phyloP scores from a whole-genome alignment of 2,888 invertebrate genomes.

The Ommatoiulus sabulosus region DNA sequence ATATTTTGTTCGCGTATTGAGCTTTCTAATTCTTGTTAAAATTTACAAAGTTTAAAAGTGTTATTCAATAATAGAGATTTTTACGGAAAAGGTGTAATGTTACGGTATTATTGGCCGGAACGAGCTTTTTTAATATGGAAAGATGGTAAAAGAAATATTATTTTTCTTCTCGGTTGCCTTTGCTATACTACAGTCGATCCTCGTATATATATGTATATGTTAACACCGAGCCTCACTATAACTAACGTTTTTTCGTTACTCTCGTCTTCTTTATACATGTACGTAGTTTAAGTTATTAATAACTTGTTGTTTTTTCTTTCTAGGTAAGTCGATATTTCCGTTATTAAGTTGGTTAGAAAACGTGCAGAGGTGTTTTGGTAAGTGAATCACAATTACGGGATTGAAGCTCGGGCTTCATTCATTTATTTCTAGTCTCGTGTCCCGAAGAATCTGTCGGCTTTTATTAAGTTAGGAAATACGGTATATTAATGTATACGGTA shows the following conservation, averaged over 20 bases:
- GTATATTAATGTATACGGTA: background rate
- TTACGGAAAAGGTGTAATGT: too few species aligned
- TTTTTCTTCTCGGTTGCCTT: too few species aligned
- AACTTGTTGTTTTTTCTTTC: background rate
- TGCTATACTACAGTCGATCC: too few species aligned
- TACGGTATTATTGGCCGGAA: too few species aligned
- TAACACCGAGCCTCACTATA: too few species aligned
- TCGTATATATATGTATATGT: too few species aligned
- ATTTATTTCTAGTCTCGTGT: background rate
- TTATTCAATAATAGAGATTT: too few species aligned
- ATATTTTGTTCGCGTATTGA: too few species aligned
- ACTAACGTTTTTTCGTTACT: background rate
- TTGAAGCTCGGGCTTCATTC: background rate
- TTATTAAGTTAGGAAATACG: conserved; percentile 45
- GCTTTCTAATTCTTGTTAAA: too few species aligned
- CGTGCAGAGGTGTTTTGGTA: conserved; percentile 42
- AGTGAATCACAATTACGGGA: background rate
- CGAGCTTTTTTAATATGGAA: too few species aligned
- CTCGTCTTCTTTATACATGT: background rate
- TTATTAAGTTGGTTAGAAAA: conserved; percentile 26
- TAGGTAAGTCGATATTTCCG: conserved; percentile 30
- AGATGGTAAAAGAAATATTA: too few species aligned
- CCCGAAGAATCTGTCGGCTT: background rate
- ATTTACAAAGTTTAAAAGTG: too few species aligned
- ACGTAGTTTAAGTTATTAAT: background rate